Percentiles rank a stretch among this genome's conserved stretches.
Conservation (phyloP, 2,113 vertebrate species). For the Nannobrachium achirus region DNA sequence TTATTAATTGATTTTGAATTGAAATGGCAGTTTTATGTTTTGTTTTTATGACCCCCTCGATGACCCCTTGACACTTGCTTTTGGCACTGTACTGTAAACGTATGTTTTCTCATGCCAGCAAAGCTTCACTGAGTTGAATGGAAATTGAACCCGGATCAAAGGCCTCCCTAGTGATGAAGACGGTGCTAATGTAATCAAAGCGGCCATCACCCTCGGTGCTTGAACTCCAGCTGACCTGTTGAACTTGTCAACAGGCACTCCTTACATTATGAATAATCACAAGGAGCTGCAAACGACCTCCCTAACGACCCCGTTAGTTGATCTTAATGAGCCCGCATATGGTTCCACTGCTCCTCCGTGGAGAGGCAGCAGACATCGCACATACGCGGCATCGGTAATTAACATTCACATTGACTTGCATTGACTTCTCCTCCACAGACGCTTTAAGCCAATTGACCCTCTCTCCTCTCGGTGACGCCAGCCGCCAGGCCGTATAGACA, state of each 20-base stretch:
- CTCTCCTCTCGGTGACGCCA: slow-evolving; percentile 12
- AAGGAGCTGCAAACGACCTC: slow-evolving; percentile 66
- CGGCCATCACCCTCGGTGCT: slow-evolving; percentile 46
- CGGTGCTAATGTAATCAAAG: slow-evolving; percentile 10
- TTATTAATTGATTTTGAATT: not conserved
- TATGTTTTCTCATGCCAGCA: no score
- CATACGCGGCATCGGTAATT: slow-evolving; percentile 58
- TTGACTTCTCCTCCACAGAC: slow-evolving; percentile 29
- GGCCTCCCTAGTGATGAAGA: slow-evolving; percentile 10
- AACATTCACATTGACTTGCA: slow-evolving; percentile 51
- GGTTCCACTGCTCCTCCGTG: slow-evolving; percentile 53
- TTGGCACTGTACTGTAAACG: no score
- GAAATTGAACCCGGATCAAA: not conserved
- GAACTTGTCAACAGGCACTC: slow-evolving; percentile 66
- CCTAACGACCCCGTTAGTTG: slow-evolving; percentile 63
- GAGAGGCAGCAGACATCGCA: slow-evolving; percentile 62
- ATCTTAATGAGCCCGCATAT: slow-evolving; percentile 53
- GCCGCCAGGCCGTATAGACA: slow-evolving; percentile 14
- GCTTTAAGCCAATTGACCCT: slow-evolving; percentile 17
- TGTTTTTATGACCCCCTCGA: not conserved
- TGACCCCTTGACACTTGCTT: not conserved
- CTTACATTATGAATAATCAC: slow-evolving; percentile 75
- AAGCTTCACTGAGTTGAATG: no score
- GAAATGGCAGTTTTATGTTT: not conserved
- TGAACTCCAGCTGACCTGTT: slow-evolving; percentile 73